Percentiles rank a stretch among this genome's conserved stretches.
Evolutionary conservation across 2,113 vertebrate genomes (phyloP).

Genomic region (Chascanopsetta lugubris): DNA sequence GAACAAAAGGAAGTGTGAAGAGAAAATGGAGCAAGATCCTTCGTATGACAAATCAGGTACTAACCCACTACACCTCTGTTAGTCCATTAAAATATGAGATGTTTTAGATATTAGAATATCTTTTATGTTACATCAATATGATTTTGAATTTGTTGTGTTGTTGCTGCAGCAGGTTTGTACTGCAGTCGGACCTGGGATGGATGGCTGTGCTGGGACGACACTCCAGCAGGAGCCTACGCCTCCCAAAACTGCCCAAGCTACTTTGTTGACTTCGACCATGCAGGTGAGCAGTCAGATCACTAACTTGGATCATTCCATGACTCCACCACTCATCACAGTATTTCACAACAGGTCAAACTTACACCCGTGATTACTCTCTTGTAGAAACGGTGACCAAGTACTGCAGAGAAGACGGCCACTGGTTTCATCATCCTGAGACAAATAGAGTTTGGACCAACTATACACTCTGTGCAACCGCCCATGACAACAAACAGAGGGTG

Average conservation of each 20-base stretch:
- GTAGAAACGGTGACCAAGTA: constrained; percentile 58
- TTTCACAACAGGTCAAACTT: neutral
- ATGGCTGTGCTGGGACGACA: constrained; percentile 68
- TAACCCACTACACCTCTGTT: neutral
- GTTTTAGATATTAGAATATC: no score
- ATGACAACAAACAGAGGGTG: constrained; percentile 47
- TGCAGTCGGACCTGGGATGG: constrained; percentile 66
- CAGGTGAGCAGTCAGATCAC: constrained; percentile 31
- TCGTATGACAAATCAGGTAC: constrained; percentile 53
- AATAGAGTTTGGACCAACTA: constrained; percentile 51
- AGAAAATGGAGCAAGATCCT: constrained; percentile 57
- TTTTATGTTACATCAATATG: neutral
- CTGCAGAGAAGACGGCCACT: constrained; percentile 55
- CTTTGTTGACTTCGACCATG: constrained; percentile 16
- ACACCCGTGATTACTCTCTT: neutral
- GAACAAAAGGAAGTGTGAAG: constrained; percentile 53
- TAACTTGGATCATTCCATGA: neutral
- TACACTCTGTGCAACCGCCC: constrained; percentile 37
- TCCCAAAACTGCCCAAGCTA: constrained; percentile 63
- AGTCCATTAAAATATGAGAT: neutral
- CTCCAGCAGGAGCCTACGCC: constrained; percentile 43
- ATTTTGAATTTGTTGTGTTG: neutral
- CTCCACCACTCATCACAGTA: neutral
- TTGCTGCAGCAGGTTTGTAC: constrained; percentile 35
- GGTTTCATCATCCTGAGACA: constrained; percentile 56